Conservation (phyloP, 2,797 vertebrate genomes). For the Denticeps clupeoides region DNA sequence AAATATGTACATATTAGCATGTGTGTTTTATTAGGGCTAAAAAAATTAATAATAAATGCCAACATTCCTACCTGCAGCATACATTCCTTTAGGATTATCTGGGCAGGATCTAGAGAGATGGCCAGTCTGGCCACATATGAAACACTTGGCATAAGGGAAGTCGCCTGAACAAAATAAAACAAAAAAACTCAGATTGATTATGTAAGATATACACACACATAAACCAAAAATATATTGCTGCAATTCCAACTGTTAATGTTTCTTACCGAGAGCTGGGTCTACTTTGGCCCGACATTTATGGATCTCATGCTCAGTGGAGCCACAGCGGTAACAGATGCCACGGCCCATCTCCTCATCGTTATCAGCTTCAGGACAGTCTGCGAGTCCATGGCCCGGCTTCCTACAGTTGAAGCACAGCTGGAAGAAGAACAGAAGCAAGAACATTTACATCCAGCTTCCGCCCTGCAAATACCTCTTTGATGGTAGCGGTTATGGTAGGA, state of each 20-base stretch:
- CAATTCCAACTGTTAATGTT: background rate
- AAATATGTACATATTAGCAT: too few species aligned
- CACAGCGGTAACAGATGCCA: slow-evolving; percentile 89
- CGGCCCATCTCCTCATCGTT: slow-evolving; percentile 77
- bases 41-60: too few species aligned
- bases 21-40: too few species aligned
- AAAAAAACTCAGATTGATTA: too few species aligned
- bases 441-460: background rate
- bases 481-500: too few species aligned
- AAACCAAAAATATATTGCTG: background rate
- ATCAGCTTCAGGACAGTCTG: slow-evolving; percentile 79
- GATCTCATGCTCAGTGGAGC: slow-evolving; percentile 89
- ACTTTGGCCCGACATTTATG: slow-evolving; percentile 76
- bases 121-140: slow-evolving; percentile 85
- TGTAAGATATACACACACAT: background rate
- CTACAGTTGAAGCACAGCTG: slow-evolving; percentile 90
- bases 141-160: slow-evolving; percentile 89
- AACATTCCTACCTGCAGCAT: slow-evolving; percentile 69
- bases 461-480: too few species aligned
- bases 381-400: slow-evolving; percentile 83
- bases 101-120: slow-evolving; percentile 84
- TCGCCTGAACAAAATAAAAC: slow-evolving; percentile 60
- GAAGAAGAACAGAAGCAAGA: background rate
- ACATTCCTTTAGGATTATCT: slow-evolving; percentile 88
- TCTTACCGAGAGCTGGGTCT: slow-evolving; percentile 79